phyloP scores from a whole-genome alignment of 2,113 vertebrate genomes.

The Alligator mississippiensis region DNA sequence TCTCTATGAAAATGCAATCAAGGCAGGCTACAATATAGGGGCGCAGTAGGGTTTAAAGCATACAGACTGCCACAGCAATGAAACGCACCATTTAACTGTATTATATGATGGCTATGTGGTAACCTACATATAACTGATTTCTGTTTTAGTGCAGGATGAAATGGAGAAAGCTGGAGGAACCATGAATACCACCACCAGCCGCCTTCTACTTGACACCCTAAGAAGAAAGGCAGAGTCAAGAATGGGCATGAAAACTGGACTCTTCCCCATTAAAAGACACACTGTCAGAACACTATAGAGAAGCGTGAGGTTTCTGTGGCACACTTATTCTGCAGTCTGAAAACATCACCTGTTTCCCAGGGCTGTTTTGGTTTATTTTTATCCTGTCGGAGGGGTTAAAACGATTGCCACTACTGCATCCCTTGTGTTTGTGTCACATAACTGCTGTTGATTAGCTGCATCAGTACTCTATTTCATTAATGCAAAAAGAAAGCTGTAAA shows the following conservation, averaged over 20 bases:
- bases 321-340: background rate
- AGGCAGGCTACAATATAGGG: conserved; percentile 65
- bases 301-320: accelerated
- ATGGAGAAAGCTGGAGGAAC: background rate
- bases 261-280: background rate
- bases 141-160: background rate
- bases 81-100: background rate
- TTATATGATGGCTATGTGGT: conserved; percentile 12
- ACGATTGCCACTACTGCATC: conserved; percentile 3
- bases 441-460: conserved; percentile 56
- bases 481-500: conserved; percentile 59
- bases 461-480: conserved; percentile 69
- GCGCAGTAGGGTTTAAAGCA: conserved; percentile 64
- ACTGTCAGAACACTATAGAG: accelerated
- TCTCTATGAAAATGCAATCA: conserved; percentile 64
- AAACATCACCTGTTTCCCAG: background rate
- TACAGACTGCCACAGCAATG: background rate
- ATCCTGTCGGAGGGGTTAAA: conserved; percentile 34
- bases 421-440: background rate
- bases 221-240: background rate
- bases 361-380: conserved; percentile 49
- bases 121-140: background rate
- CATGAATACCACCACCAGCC: background rate
- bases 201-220: accelerated
- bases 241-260: background rate